Evolutionary conservation across 2,888 invertebrate genomes (phyloP), one percentile per base, ranked within the genome.

Genomic region (Gnatocerus cornutus): DNA sequence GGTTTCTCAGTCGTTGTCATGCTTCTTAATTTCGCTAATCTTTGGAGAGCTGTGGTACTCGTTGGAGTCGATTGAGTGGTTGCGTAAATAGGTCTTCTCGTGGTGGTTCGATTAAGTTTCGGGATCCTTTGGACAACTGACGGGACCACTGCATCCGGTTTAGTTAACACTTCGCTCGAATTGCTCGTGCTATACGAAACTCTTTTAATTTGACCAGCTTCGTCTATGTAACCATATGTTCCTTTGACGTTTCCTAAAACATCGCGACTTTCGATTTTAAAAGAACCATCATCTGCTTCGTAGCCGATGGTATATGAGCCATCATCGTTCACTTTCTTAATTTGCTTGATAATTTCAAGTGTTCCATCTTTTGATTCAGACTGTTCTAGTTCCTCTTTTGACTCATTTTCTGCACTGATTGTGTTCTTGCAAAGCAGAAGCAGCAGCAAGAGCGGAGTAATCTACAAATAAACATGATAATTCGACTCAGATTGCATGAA

Each of bases 301-400:
- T 93, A 94, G 0, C 94, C 94, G 72, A 93, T 93, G 0, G 94
- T 93, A 80, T 94, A 94, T 0, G 93, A 93, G 27, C 94, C 94
- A 81, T 94, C 94, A 58, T 92, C 91, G 81, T 94, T 94, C 1
- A 94, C 87, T 80, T 92, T 89, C 73, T 93, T 90, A 76, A 95
- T 93, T 84, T 93, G 92, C 81, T 94, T 93, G 21, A 94, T 89
- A 77, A 94, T 94, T 81, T 93, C 92, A 12, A 92, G 89, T 84
- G 92, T 91, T 43, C 91, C 89, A 74, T 91, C 90, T 73, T 89
- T 90, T 3, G 90, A 90, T 84, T 92, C 92, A 37, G 89, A 88
- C 29, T 87, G 87, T 75, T 87, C 87, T 30, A 89, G 83, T 72
- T 88, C 88, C 82, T 90, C 89, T 84, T 87, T 87, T 5, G 70